These are phyloP conservation scores for Chaetodon trifasciatus DNA, from an alignment of 2,797 vertebrate genomes.

Conservation along the genomic window DNA sequence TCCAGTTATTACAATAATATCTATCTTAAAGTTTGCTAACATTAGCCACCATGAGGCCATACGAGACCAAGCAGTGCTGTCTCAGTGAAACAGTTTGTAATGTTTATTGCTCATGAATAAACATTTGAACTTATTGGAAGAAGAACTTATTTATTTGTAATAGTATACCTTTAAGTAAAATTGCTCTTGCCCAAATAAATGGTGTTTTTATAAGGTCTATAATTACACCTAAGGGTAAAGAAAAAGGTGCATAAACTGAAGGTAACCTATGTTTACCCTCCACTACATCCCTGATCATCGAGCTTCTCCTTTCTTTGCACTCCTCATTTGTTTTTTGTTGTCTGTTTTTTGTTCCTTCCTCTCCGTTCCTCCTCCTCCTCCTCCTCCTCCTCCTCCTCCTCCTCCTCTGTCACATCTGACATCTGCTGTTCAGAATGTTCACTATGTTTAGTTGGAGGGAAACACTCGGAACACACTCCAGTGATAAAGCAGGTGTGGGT, in stretches of 20 bases:
- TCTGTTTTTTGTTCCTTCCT: background rate
- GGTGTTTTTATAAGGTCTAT: background rate
- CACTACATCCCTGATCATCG: background rate
- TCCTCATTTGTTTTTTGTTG: background rate
- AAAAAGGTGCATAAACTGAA: background rate
- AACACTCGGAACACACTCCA: slow-evolving; percentile 32
- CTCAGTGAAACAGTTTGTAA: background rate
- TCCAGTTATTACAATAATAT: background rate
- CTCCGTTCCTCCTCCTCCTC: background rate
- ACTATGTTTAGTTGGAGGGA: slow-evolving; percentile 54
- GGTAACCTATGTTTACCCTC: background rate
- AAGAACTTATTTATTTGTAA: background rate
- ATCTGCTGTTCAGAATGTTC: slow-evolving; percentile 50
- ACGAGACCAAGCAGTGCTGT: background rate
- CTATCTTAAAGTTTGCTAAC: background rate
- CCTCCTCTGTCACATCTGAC: slow-evolving; percentile 24
- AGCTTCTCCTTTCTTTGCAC: background rate
- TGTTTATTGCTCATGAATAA: too few relatives aligned
- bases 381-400: background rate
- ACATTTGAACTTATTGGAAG: background rate
- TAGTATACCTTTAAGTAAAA: background rate
- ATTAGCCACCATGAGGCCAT: background rate
- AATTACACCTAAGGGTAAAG: background rate
- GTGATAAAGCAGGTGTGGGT: slow-evolving; percentile 68
- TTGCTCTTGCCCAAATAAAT: background rate